Percentiles rank a stretch among this genome's conserved stretches.
These are phyloP conservation scores for Orius insidiosus DNA, from an alignment of 1,140 invertebrate species.

Conservation along the genomic window DNA sequence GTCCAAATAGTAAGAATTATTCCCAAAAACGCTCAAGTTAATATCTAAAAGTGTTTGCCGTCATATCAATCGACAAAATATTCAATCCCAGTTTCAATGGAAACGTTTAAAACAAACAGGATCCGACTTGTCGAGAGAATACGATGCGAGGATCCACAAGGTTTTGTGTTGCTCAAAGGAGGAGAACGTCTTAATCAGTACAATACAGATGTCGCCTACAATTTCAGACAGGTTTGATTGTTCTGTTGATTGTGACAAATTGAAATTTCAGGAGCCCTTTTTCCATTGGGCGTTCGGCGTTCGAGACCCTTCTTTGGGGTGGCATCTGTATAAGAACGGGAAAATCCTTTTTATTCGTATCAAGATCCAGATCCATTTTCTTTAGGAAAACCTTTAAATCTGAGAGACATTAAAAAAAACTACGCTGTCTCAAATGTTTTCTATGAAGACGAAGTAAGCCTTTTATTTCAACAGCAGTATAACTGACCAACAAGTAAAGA, in stretches of 20 bases:
- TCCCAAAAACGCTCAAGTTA: no score
- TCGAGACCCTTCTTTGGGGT: slow-evolving; percentile 76
- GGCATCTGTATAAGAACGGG: slow-evolving; percentile 57
- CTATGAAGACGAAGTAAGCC: slow-evolving; percentile 55
- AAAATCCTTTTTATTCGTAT: slow-evolving; percentile 63
- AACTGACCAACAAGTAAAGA: no score
- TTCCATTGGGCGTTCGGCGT: slow-evolving; percentile 83
- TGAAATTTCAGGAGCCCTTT: slow-evolving; percentile 47
- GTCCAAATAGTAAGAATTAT: no score
- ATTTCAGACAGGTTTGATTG: slow-evolving; percentile 2
- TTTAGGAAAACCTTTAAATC: slow-evolving; percentile 57
- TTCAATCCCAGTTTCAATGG: not conserved
- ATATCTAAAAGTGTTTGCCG: no score
- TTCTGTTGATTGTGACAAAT: no score
- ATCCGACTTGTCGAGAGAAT: not conserved
- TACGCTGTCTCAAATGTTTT: slow-evolving; percentile 71
- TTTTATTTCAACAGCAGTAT: no score
- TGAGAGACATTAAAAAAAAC: slow-evolving; percentile 53
- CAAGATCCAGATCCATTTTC: slow-evolving; percentile 51
- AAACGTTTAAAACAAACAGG: slow-evolving; percentile 2
- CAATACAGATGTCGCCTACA: slow-evolving; percentile 8
- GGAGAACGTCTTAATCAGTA: slow-evolving; percentile 8
- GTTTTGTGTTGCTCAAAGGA: slow-evolving; percentile 8
- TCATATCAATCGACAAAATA: not conserved
- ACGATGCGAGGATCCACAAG: not conserved